These are phyloP conservation scores for Anthonomus grandis DNA, from an alignment of 1,140 invertebrate species.

Conservation along the genomic window DNA sequence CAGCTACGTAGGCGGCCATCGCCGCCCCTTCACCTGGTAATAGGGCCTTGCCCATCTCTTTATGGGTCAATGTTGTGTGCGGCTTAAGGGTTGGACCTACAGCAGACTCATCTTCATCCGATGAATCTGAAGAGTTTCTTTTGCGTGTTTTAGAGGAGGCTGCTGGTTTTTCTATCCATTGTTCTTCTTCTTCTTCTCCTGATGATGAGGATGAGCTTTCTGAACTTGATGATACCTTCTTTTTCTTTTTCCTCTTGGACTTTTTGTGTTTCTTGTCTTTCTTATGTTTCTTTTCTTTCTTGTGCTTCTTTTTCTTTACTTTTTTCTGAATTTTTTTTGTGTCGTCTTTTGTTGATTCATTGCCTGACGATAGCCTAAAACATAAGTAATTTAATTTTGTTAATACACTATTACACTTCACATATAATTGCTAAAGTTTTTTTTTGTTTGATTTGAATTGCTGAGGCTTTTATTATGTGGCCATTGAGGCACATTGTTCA, in stretches of 20 bases:
- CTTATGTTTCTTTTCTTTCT: constrained; percentile 54
- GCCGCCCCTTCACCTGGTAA: constrained; percentile 94
- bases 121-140: constrained; percentile 38
- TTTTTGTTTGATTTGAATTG: too few relatives aligned
- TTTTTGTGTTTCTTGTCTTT: constrained; percentile 51
- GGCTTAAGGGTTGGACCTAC: constrained; percentile 70
- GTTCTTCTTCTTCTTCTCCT: constrained; percentile 48
- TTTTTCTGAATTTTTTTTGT: constrained; percentile 36
- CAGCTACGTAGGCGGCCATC: constrained; percentile 97
- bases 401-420: too few relatives aligned
- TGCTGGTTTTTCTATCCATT: constrained; percentile 69
- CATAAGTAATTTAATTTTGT: too few relatives aligned
- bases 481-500: too few relatives aligned
- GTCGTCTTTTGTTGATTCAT: constrained; percentile 58
- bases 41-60: constrained; percentile 86
- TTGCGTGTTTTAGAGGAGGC: constrained; percentile 28
- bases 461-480: too few relatives aligned
- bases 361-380: constrained; percentile 38
- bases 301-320: constrained; percentile 44
- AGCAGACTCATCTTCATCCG: constrained; percentile 51
- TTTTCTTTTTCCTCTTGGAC: constrained; percentile 49
- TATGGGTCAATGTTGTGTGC: constrained; percentile 67
- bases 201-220: not conserved
- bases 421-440: too few relatives aligned
- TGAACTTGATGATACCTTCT: constrained; percentile 41